Conservation (phyloP, 2,888 invertebrate genomes). For the Thereva nobilitata region DNA sequence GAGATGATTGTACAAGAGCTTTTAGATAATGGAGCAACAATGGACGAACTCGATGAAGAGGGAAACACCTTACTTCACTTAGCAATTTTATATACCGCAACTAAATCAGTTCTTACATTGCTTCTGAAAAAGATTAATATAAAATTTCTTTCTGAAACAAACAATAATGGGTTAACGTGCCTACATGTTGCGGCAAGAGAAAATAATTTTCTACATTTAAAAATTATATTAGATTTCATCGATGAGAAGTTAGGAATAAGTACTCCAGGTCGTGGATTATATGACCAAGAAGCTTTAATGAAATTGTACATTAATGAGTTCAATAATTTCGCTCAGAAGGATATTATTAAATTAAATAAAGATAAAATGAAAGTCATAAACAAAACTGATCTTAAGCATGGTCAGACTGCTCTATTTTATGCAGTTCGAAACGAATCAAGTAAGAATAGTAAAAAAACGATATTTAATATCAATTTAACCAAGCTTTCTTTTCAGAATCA, state of each 20-base stretch:
- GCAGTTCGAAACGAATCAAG: constrained; percentile 51
- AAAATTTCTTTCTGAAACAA: constrained; percentile 47
- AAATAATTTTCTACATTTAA: constrained; percentile 49
- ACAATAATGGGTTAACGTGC: constrained; percentile 53
- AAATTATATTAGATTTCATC: constrained; percentile 49
- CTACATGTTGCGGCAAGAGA: constrained; percentile 51
- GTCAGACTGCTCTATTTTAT: constrained; percentile 50
- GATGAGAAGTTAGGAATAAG: constrained; percentile 46
- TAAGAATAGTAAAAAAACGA: constrained; percentile 38
- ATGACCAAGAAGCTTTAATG: neutral
- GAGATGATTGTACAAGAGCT: constrained; percentile 1
- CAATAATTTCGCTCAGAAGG: neutral
- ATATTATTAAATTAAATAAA: constrained; percentile 11
- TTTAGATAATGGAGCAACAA: constrained; percentile 11
- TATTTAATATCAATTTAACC: neutral
- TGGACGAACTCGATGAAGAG: constrained; percentile 48
- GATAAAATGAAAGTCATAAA: constrained; percentile 49
- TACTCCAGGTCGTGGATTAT: neutral
- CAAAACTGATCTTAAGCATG: constrained; percentile 49
- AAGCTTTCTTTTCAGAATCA: constrained; percentile 28
- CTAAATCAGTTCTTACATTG: constrained; percentile 40
- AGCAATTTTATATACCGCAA: constrained; percentile 47
- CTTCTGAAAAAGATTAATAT: constrained; percentile 49
- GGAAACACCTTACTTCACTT: constrained; percentile 53
- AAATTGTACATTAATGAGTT: neutral